These are phyloP conservation scores for Eublepharis macularius DNA, from an alignment of 2,113 vertebrate genomes.

Conservation along the genomic window DNA sequence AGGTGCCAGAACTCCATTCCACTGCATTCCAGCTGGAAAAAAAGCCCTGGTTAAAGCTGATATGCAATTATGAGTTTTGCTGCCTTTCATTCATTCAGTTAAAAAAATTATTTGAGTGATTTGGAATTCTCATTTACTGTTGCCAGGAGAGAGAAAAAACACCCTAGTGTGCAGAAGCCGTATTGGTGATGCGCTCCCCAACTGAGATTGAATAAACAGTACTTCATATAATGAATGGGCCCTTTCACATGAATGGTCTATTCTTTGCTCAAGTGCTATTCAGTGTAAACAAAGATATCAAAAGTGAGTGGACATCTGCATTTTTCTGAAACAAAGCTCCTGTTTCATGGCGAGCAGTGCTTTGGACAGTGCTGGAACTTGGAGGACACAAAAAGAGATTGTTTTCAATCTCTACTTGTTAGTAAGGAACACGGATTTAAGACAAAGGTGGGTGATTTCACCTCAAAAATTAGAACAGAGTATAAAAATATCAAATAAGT, in stretches of 20 bases:
- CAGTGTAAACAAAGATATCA: not conserved
- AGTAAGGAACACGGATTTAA: not conserved
- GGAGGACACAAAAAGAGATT: not conserved
- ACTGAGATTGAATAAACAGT: not conserved
- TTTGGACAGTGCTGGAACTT: not conserved
- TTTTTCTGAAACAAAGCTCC: not conserved
- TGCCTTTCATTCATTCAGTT: not conserved
- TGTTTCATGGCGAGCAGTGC: conserved; percentile 12
- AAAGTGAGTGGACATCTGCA: not conserved
- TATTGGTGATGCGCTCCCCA: not conserved
- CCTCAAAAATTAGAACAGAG: not conserved
- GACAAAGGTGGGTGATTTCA: not conserved
- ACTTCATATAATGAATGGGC: conserved; percentile 4
- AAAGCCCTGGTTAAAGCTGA: too few species aligned
- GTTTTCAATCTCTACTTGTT: not conserved
- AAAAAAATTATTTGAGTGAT: not conserved
- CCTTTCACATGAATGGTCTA: not conserved
- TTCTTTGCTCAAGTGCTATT: not conserved
- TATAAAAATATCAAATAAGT: not conserved
- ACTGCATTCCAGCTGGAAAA: too few species aligned
- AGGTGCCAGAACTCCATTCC: too few species aligned
- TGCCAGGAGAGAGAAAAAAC: not conserved
- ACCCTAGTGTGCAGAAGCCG: not conserved
- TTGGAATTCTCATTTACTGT: not conserved
- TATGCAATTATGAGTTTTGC: not conserved